Evolutionary conservation across 2,113 vertebrate genomes (phyloP), one percentile per base, ranked within the genome.

Genomic region (Hypomesus transpacificus): DNA sequence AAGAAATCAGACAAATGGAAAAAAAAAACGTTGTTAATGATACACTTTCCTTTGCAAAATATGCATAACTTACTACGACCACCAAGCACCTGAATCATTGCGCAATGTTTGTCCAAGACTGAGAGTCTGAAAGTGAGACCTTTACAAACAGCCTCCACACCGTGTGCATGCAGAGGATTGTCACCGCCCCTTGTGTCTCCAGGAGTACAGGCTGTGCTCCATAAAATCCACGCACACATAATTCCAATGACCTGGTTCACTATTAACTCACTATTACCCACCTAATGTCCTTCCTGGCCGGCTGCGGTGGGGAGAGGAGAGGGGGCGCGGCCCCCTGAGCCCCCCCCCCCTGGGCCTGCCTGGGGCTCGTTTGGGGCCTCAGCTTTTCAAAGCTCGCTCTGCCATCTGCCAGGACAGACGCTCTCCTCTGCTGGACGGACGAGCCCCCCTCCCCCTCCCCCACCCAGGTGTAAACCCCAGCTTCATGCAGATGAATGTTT

Each of bases 171-270:
- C 1, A 34, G 6, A 34, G 7, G 31, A 1, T 34, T 7, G 71
- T 74, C 68, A 17, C 50, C 16, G 50, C 54, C 62, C 22, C 50
- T n/a, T 22, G 46, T 52, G 58, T 64, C 58, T 20, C 80, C 80
- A 85, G 76, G 74, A 71, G 66, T 64, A 80, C 76, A 51, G 81
- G 91, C 87, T 87, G 71, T 87, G 89, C 83, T 90, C 86, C 90
- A 92, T 92, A 89, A 91, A 91, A 80, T 62, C 86, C 39, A 46
- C 39, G 82, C 24, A 78, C 89, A 87, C 87, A 86, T 91, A 90
- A 92, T 91, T 82, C 86, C 88, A 92, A 92, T 91, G 84, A 89
- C 85, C 89, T 91, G 89, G 92, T 92, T 90, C 81, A 86, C 85
- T 84, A 92, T 92, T 93, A 92, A 92, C 88, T 74, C 64, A 74